phyloP scores from a whole-genome alignment of 2,797 vertebrate species.

The Clamator glandarius region DNA sequence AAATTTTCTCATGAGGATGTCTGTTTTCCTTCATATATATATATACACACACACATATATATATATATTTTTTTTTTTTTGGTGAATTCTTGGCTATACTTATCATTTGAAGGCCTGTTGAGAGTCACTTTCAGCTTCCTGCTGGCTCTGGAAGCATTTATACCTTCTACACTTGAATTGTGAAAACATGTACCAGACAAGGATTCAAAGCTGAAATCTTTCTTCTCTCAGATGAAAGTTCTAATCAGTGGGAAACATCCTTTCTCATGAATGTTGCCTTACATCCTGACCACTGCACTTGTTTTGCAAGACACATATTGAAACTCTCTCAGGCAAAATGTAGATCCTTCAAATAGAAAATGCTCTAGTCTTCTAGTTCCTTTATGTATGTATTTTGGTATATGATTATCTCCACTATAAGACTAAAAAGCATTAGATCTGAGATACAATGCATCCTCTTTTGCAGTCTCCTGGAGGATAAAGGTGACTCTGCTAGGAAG shows the following conservation, averaged over 20 bases:
- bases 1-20: not conserved
- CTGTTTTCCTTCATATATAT: not conserved
- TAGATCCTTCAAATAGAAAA: not conserved
- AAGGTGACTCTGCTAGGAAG: not conserved
- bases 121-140: not conserved
- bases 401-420: not conserved
- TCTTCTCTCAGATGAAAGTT: not conserved
- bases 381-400: not conserved
- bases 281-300: not conserved
- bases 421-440: not conserved
- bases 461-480: not conserved
- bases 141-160: not conserved
- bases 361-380: not conserved
- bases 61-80: too few relatives aligned
- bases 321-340: not conserved
- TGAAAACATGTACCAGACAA: not conserved
- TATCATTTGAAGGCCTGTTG: not conserved
- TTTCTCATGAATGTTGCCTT: not conserved
- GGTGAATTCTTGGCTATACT: not conserved
- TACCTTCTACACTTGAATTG: not conserved
- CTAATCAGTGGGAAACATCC: not conserved
- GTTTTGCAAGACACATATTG: not conserved
- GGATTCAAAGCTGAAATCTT: not conserved
- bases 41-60: too few relatives aligned
- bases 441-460: not conserved